phyloP scores from a whole-genome alignment of 2,888 invertebrate species.

The Abrostola triplasia region DNA sequence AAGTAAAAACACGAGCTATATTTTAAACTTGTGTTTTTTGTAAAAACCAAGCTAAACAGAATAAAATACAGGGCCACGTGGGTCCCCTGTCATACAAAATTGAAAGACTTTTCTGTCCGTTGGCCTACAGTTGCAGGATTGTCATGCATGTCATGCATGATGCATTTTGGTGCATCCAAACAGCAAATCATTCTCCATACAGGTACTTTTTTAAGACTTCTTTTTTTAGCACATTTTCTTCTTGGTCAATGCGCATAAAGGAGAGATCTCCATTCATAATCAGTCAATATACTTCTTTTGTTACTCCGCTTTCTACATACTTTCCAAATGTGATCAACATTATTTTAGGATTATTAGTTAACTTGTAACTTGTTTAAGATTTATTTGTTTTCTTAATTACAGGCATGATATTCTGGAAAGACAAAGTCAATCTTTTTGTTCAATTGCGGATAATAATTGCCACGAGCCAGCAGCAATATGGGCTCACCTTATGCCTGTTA shows the following conservation, averaged over 20 bases:
- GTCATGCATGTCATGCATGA: too few relatives aligned
- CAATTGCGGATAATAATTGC: conserved; percentile 7
- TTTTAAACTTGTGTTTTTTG: neutral
- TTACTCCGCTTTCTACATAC: too few relatives aligned
- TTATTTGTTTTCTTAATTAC: neutral
- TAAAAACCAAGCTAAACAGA: neutral
- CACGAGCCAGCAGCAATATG: conserved; percentile 5
- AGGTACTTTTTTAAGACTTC: too few relatives aligned
- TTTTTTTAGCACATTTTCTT: too few relatives aligned
- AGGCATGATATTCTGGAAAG: conserved; percentile 4
- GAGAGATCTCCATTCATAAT: too few relatives aligned
- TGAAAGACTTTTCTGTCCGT: neutral
- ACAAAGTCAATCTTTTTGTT: conserved; percentile 2
- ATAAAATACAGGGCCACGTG: neutral
- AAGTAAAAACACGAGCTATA: neutral
- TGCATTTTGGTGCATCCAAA: too few relatives aligned
- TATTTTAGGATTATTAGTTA: too few relatives aligned
- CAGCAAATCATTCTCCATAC: too few relatives aligned
- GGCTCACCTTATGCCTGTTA: conserved; percentile 10
- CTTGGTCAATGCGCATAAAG: too few relatives aligned
- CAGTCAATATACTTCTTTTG: too few relatives aligned
- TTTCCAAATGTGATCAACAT: too few relatives aligned
- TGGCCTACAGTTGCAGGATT: neutral
- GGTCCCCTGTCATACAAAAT: neutral
- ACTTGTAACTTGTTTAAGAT: too few relatives aligned